Evolutionary conservation across 2,113 vertebrate genomes (phyloP).

Genomic region (Hydropotes inermis): DNA sequence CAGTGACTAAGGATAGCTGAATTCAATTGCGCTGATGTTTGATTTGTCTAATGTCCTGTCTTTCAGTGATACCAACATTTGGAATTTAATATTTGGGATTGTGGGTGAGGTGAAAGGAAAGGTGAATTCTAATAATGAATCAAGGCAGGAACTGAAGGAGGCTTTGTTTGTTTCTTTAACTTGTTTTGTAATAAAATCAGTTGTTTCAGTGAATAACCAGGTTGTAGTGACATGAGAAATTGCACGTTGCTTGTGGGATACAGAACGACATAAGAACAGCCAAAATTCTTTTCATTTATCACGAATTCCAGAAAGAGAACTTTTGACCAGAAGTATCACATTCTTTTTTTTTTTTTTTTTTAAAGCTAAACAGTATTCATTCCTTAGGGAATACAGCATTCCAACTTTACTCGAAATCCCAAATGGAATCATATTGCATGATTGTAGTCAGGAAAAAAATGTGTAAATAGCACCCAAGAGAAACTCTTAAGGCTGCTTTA

Average conservation of each 20-base stretch:
- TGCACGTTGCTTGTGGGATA: constrained; percentile 79
- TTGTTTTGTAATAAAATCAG: constrained; percentile 78
- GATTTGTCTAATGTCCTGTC: constrained; percentile 72
- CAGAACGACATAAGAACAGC: constrained; percentile 70
- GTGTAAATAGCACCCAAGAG: constrained; percentile 56
- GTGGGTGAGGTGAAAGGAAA: constrained; percentile 77
- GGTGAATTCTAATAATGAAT: constrained; percentile 76
- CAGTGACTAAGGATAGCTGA: constrained; percentile 75
- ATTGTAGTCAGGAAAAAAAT: constrained; percentile 37
- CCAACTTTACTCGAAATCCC: constrained; percentile 62
- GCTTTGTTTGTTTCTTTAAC: constrained; percentile 83
- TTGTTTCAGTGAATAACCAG: constrained; percentile 79
- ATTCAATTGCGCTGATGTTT: constrained; percentile 70
- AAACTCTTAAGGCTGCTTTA: constrained; percentile 22
- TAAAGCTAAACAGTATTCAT: constrained; percentile 60
- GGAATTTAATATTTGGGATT: constrained; percentile 66
- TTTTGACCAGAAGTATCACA: constrained; percentile 73
- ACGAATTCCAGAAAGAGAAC: constrained; percentile 76
- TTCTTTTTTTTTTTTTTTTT: constrained; percentile 61
- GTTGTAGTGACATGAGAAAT: constrained; percentile 78
- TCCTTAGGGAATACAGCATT: constrained; percentile 66
- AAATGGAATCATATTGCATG: constrained; percentile 50
- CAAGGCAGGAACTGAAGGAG: constrained; percentile 76
- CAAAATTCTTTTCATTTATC: constrained; percentile 83
- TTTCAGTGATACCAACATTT: constrained; percentile 69